phyloP scores from a whole-genome alignment of 1,140 invertebrate genomes.

The Notospermus geniculatus region DNA sequence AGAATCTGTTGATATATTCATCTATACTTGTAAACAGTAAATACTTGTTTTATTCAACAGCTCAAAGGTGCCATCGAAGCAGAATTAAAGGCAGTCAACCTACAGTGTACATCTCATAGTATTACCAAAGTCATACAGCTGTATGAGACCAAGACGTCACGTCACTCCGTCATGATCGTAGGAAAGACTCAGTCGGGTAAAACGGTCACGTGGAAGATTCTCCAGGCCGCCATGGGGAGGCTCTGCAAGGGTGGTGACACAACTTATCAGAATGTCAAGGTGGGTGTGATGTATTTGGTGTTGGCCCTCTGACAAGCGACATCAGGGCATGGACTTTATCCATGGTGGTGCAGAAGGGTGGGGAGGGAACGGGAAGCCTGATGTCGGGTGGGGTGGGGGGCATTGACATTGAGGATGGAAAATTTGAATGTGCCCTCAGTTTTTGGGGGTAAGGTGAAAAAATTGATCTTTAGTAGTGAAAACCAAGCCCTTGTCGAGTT shows the following conservation, averaged over 20 bases:
- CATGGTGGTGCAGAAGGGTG: too few species aligned
- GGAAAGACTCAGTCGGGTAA: slow-evolving; percentile 61
- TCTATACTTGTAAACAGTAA: too few species aligned
- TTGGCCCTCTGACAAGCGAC: background rate
- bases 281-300: slow-evolving; percentile 8
- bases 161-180: slow-evolving; percentile 65
- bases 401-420: too few species aligned
- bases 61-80: slow-evolving; percentile 68
- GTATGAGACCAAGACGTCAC: slow-evolving; percentile 64
- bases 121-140: slow-evolving; percentile 56
- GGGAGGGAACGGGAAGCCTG: too few species aligned
- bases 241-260: slow-evolving; percentile 58
- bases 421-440: too few species aligned
- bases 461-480: too few species aligned
- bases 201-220: slow-evolving; percentile 47
- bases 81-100: slow-evolving; percentile 63
- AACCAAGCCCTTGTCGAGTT: too few species aligned
- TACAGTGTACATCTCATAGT: slow-evolving; percentile 60
- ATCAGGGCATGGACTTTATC: background rate
- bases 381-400: too few species aligned
- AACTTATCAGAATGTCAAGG: slow-evolving; percentile 56
- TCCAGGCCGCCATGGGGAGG: slow-evolving; percentile 44
- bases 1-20: too few species aligned
- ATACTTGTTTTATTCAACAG: slow-evolving; percentile 53
- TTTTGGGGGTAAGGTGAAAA: too few species aligned